phyloP scores from a whole-genome alignment of 1,140 invertebrate species.

The Penaeus japonicus region DNA sequence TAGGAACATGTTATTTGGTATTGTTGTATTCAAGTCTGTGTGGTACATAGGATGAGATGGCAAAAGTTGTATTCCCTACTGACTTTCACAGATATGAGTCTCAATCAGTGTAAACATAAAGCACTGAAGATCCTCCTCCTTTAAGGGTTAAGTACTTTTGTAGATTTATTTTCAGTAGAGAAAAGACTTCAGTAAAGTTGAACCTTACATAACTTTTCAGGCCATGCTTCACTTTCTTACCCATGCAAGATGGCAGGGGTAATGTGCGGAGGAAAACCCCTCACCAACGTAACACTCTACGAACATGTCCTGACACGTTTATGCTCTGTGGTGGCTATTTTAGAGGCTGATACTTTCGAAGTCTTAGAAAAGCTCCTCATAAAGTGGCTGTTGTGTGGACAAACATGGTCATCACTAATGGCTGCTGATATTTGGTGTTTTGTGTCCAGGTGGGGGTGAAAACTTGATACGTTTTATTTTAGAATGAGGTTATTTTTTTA shows the following conservation, averaged over 20 bases:
- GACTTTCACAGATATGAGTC: too few relatives aligned
- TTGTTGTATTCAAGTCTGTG: too few relatives aligned
- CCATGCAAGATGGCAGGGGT: slow-evolving; percentile 29
- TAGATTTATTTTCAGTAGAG: background rate
- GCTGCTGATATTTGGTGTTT: slow-evolving; percentile 39
- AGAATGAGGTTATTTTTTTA: background rate
- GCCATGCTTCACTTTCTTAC: slow-evolving; percentile 20
- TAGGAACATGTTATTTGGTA: too few relatives aligned
- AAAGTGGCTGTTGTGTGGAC: slow-evolving; percentile 25
- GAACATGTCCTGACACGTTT: slow-evolving; percentile 15
- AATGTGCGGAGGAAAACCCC: slow-evolving; percentile 23
- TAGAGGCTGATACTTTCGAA: background rate
- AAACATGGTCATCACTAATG: slow-evolving; percentile 28
- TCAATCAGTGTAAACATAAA: too few relatives aligned
- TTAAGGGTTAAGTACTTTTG: too few relatives aligned
- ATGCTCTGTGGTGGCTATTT: background rate
- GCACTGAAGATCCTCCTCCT: too few relatives aligned
- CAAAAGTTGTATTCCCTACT: too few relatives aligned
- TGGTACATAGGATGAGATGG: too few relatives aligned
- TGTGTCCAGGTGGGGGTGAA: slow-evolving; percentile 6
- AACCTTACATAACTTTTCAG: background rate
- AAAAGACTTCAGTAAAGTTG: background rate
- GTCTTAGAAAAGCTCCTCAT: slow-evolving; percentile 18
- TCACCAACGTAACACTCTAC: slow-evolving; percentile 14
- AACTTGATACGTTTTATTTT: background rate